Conservation (phyloP, 2,888 invertebrate genomes). For the Apocheima hispidaria region DNA sequence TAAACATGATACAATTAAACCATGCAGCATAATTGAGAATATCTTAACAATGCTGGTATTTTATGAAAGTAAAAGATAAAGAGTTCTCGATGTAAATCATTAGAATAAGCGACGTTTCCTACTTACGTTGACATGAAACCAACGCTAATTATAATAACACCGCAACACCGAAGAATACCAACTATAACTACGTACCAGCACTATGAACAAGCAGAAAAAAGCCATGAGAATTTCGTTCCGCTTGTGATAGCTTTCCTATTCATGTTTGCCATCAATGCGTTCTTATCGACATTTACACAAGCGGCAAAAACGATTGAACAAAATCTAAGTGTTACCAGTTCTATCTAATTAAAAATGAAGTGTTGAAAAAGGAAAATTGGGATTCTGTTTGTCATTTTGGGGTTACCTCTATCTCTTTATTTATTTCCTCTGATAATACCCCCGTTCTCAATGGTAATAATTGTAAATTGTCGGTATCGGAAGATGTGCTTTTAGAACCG, state of each 20-base stretch:
- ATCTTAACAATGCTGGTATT: slow-evolving; percentile 30
- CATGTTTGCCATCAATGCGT: slow-evolving; percentile 43
- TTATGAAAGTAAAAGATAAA: slow-evolving; percentile 19
- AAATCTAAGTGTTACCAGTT: slow-evolving; percentile 57
- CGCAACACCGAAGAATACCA: too few species aligned
- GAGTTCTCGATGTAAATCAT: slow-evolving; percentile 16
- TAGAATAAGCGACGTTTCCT: slow-evolving; percentile 57
- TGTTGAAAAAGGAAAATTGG: too few species aligned
- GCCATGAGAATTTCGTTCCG: slow-evolving; percentile 56
- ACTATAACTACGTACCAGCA: slow-evolving; percentile 51
- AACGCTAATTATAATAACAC: slow-evolving; percentile 64
- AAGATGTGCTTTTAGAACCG: too few species aligned
- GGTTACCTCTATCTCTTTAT: too few species aligned
- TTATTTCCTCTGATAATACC: too few species aligned
- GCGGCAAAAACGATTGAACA: slow-evolving; percentile 52
- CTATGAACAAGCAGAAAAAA: slow-evolving; percentile 60
- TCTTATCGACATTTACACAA: slow-evolving; percentile 58
- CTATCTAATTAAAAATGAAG: too few species aligned
- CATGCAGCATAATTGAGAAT: slow-evolving; percentile 1
- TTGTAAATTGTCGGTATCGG: too few species aligned
- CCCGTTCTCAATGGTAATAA: too few species aligned
- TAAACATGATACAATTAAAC: background rate
- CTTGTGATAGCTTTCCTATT: slow-evolving; percentile 51
- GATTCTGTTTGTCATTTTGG: too few species aligned
- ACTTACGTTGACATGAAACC: slow-evolving; percentile 59